Evolutionary conservation across 2,888 invertebrate genomes (phyloP).

Genomic region (Sussaba pulchella): DNA sequence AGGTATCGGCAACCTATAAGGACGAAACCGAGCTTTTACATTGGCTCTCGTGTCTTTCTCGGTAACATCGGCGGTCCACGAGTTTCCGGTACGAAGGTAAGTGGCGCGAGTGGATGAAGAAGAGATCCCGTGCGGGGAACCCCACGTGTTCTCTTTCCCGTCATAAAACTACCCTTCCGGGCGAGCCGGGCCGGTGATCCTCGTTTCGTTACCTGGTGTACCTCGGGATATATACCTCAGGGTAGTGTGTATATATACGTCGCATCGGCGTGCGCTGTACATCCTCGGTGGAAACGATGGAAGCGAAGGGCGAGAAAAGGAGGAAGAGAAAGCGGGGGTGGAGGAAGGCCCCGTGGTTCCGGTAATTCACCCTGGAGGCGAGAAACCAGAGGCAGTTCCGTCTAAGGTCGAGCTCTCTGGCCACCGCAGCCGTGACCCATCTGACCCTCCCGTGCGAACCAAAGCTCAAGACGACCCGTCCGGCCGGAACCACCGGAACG

Average conservation of each 20-base stretch:
- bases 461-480: constrained; percentile 51
- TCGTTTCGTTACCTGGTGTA: constrained; percentile 67
- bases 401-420: constrained; percentile 64
- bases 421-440: constrained; percentile 58
- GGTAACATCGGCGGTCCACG: background rate
- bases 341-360: constrained; percentile 43
- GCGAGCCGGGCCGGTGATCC: constrained; percentile 61
- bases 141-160: constrained; percentile 70
- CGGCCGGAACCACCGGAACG: constrained; percentile 42
- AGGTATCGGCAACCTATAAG: constrained; percentile 46
- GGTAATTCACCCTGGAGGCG: constrained; percentile 66
- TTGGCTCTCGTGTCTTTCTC: background rate
- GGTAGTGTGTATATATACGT: constrained; percentile 38
- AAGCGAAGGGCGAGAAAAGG: constrained; percentile 23
- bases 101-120: constrained; percentile 46
- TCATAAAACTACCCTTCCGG: constrained; percentile 71
- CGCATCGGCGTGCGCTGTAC: constrained; percentile 30
- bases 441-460: constrained; percentile 39
- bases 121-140: constrained; percentile 58
- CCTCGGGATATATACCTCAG: constrained; percentile 23
- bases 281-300: constrained; percentile 25
- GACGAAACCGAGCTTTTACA: background rate
- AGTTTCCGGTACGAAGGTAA: constrained; percentile 39
- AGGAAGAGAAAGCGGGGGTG: constrained; percentile 1
- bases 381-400: constrained; percentile 60